Evolutionary conservation across 2,888 invertebrate genomes (phyloP).

Genomic region (Congeria kusceri): DNA sequence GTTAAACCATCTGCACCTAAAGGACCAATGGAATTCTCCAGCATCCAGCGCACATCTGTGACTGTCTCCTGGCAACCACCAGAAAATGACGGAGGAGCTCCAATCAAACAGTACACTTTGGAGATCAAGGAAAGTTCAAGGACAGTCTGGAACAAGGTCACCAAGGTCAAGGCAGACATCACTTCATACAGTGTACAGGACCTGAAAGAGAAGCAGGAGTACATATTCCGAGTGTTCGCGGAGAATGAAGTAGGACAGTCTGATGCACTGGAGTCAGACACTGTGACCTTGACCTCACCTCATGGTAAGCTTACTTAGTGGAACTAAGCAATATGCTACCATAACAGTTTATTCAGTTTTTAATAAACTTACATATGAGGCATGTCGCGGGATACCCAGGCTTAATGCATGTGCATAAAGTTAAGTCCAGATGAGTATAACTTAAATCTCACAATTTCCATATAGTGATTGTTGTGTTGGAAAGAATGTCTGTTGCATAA

Average conservation of each 20-base stretch:
- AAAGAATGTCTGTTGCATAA: too few relatives aligned
- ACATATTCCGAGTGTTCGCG: conserved; percentile 83
- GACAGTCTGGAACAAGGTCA: conserved; percentile 91
- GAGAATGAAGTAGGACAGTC: conserved; percentile 82
- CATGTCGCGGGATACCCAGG: too few relatives aligned
- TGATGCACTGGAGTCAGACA: conserved; percentile 77
- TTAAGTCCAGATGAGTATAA: too few relatives aligned
- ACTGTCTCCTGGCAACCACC: conserved; percentile 88
- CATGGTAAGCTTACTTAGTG: conserved; percentile 73
- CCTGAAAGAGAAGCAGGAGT: conserved; percentile 85
- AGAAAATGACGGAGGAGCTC: conserved; percentile 94
- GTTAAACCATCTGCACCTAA: conserved; percentile 78
- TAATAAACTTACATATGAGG: too few relatives aligned
- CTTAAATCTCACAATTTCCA: too few relatives aligned
- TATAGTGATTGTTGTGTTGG: too few relatives aligned
- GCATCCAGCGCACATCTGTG: conserved; percentile 77
- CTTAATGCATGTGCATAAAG: too few relatives aligned
- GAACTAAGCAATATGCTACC: too few relatives aligned
- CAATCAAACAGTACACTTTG: conserved; percentile 85
- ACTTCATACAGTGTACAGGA: conserved; percentile 79
- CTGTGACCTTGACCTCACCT: conserved; percentile 79
- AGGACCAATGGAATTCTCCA: conserved; percentile 78
- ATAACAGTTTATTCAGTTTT: too few relatives aligned
- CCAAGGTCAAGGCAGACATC: conserved; percentile 91
- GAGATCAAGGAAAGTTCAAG: conserved; percentile 80